Percentiles rank a stretch among this genome's conserved stretches.
phyloP scores from a whole-genome alignment of 2,113 vertebrate genomes.

The Entomyzon cyanotis region DNA sequence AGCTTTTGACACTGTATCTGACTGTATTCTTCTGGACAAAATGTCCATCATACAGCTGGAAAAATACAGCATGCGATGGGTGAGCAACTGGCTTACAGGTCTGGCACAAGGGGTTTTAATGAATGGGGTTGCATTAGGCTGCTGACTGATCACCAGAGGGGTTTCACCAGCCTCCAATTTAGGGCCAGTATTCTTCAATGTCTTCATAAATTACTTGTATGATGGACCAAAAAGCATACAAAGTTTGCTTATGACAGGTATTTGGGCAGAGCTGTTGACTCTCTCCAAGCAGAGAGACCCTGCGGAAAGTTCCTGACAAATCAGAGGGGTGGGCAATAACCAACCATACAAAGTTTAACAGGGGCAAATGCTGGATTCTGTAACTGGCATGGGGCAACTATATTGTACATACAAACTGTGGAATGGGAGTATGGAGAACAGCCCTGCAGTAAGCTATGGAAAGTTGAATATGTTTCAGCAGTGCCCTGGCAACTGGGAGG shows the following conservation, averaged over 20 bases:
- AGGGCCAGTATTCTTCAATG: not conserved
- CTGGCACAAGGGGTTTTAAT: not conserved
- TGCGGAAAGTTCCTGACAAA: not conserved
- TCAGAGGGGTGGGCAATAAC: not conserved
- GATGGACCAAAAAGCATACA: not conserved
- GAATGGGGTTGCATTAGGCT: not conserved
- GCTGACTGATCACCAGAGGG: not conserved
- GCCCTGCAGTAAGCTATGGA: not conserved
- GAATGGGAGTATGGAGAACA: not conserved
- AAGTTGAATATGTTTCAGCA: not conserved
- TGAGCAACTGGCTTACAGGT: fast-evolving
- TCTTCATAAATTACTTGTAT: not conserved
- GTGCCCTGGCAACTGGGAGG: not conserved
- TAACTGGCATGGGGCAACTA: not conserved
- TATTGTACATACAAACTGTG: not conserved
- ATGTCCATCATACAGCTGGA: not conserved
- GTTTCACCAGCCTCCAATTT: not conserved
- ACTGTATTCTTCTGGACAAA: not conserved
- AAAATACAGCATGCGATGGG: fast-evolving
- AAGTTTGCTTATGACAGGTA: not conserved
- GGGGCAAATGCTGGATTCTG: not conserved
- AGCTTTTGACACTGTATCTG: not conserved
- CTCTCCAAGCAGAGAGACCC: not conserved
- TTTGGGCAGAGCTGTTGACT: not conserved
- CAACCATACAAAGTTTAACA: not conserved